Evolutionary conservation across 2,113 vertebrate genomes (phyloP).

Genomic region (Nycticryphes semicollaris): DNA sequence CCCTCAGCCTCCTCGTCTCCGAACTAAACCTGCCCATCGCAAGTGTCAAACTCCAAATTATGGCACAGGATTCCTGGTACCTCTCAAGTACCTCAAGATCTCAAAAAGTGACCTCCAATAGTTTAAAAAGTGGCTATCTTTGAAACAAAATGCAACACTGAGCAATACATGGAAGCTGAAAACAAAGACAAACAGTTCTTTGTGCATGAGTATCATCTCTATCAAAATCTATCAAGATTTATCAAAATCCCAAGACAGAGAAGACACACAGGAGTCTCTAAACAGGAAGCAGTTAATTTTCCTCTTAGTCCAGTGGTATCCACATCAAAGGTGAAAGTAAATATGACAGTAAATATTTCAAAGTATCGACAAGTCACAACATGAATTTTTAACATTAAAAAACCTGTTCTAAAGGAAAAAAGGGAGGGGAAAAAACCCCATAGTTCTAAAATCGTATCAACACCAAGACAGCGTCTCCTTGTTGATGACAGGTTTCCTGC

Average conservation of each 20-base stretch:
- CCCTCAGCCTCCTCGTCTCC: too few species aligned
- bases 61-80: not conserved
- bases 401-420: not conserved
- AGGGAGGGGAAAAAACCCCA: fast-evolving
- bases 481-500: not conserved
- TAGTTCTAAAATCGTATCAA: not conserved
- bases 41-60: not conserved
- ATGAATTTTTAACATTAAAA: not conserved
- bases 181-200: not conserved
- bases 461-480: not conserved
- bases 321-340: not conserved
- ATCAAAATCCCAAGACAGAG: not conserved
- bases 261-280: not conserved
- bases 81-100: not conserved
- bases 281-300: not conserved
- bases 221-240: not conserved
- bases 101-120: not conserved
- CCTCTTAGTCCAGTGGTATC: not conserved
- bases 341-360: not conserved
- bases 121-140: not conserved
- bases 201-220: not conserved
- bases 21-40: not conserved
- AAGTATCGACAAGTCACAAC: not conserved
- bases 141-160: not conserved
- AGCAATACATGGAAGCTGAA: not conserved